phyloP scores from a whole-genome alignment of 2,113 vertebrate species.

The Calidris pygmaea region DNA sequence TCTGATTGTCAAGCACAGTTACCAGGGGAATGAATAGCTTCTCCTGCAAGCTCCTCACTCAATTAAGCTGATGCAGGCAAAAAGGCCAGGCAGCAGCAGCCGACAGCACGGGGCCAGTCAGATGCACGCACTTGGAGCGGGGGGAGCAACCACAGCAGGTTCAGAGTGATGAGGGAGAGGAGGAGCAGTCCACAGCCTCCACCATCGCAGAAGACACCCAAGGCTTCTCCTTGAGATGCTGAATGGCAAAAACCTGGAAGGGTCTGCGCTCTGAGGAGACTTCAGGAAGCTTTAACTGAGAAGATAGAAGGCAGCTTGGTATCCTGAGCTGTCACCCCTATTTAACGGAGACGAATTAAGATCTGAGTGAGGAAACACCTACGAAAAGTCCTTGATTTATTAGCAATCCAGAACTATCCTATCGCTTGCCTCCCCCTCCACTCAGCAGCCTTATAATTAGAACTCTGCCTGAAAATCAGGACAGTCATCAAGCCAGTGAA shows the following conservation, averaged over 20 bases:
- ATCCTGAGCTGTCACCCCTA: neutral
- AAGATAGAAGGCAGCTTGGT: neutral
- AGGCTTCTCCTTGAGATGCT: neutral
- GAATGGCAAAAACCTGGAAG: neutral
- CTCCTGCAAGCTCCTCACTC: neutral
- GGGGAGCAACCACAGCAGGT: accelerated
- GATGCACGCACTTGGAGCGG: neutral
- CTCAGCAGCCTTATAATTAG: neutral
- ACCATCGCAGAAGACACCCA: neutral
- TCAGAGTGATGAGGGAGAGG: neutral
- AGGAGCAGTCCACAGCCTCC: neutral
- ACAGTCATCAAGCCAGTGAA: neutral
- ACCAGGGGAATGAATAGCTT: slow-evolving; percentile 14
- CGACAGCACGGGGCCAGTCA: accelerated
- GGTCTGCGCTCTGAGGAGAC: neutral
- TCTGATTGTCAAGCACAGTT: neutral
- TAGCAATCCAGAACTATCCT: neutral
- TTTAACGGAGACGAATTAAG: neutral
- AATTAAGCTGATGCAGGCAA: slow-evolving; percentile 1
- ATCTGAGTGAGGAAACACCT: neutral
- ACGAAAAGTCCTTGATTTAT: neutral
- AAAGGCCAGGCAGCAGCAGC: neutral
- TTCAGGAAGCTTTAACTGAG: neutral
- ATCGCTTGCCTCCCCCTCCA: neutral
- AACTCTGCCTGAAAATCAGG: neutral